Base-by-base conservation (phyloP, 2,797 vertebrate species). In the Gadopsis marmoratus region DNA sequence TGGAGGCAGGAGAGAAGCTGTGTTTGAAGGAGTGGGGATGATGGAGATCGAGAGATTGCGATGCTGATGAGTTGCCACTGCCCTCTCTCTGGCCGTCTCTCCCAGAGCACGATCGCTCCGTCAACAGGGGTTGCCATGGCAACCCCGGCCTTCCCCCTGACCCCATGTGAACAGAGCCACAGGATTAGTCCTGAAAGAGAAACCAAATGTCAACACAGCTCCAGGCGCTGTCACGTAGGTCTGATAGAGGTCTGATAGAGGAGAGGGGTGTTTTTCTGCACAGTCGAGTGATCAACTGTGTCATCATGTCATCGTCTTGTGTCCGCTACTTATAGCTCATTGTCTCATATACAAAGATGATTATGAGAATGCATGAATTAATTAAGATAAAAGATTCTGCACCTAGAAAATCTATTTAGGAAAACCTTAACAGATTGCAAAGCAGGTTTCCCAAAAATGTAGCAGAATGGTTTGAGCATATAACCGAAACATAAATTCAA, bases 161-260 rank as follows among this genome's bases (percentile, higher is more conserved):
- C 93, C 95, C 93, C 92, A 90, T 94, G 91, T 83, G 89, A 93
- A 80, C 91, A 88, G 89, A 94, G 91, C 90, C 73, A 84, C 75
- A 87, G 93, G 94, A 94, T 95, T 93, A 95, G 91, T 85, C 90
- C 93, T 92, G 90, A 87, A 93, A 94, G 91, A 91, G 84, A 89
- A 90, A 86, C 92, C 86, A 92, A 93, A 91, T 94, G 93, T 94
- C 94, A 94, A 90, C 92, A 92, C 84, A 70, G 91, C 91, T 91
- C 84, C 81, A 91, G 87, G 87, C 82, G 12, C 80, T 91, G 94
- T 93, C 95, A 95, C 93, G 91, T 94, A 92, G 79, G 70, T 78
- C 85, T 79, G 54, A 76, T 73, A 75, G 73, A 61, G 77, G 72
- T 78, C 85, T 79, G 54, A 76, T 73, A 75, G 73, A 61, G 77